Evolutionary conservation across 53 echinoderm and acorn worm species (phyloP), one percentile per base, ranked within the genome.

Genomic region (Hippasteria phrygiana): DNA sequence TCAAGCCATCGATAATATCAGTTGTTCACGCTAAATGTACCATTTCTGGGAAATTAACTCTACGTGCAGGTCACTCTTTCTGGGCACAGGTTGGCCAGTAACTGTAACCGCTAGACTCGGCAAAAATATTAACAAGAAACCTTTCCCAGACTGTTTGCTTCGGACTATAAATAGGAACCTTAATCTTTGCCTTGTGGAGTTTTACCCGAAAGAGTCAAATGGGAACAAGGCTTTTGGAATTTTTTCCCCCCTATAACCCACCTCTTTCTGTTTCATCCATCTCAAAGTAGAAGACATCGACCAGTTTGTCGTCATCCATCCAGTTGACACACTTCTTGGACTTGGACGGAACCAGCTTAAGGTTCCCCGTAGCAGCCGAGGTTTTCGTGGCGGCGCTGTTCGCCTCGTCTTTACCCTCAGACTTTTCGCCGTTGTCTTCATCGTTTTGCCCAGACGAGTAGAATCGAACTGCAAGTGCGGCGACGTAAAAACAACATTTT

Each of bases 201-300:
- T n/a, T n/a, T n/a, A n/a, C n/a, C n/a, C n/a, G n/a, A n/a, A n/a
- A n/a, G n/a, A n/a, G n/a, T n/a, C n/a, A n/a, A n/a, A n/a, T n/a
- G n/a, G n/a, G n/a, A n/a, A n/a, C n/a, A n/a, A n/a, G n/a, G n/a
- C n/a, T n/a, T n/a, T n/a, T 62, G 38, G 36, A 9, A 17, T 38
- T 46, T 81, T 20, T 28, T 11, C 18, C 14, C 38, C 36, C 54
- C 55, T 47, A 7, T 4, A 65, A 67, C 50, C 28, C 56, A 96
- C 98, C 98, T 93, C 98, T 91, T 84, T 98, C 98, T 5, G 94
- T 95, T 43, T 96, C 95, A 85, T 98, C 98, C 62, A 98, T 69
- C 65, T 93, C 98, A 90, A 98, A 98, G 90, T 94, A 98, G 71
- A 29, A 88, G 47, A 96, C 77, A 31, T 94, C 91, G 1, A 96